Base-by-base conservation (phyloP, 1,140 invertebrate genomes). In the Sycophaga agraensis region DNA sequence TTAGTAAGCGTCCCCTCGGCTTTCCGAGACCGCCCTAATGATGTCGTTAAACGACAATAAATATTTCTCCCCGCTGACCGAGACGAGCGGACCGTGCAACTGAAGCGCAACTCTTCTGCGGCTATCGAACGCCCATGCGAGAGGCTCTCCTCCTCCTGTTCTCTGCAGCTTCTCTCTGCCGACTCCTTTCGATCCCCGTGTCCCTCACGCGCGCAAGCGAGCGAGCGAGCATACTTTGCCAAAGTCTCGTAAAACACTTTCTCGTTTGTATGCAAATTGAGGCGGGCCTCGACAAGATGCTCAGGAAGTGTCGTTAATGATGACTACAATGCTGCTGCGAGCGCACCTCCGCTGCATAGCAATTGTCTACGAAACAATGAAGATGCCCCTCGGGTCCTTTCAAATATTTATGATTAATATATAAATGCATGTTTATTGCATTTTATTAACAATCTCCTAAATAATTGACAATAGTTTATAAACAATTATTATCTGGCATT, bases 181-280 rank as follows among this genome's bases (percentile, higher is more conserved):
- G 17, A 22, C 6, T n/a, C 12, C 43, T 26, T 45, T 14, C 17
- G 19, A 6, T 22, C 28, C 28, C 28, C 28, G 28, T 31, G 28
- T 6, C 28, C 28, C 28, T 4, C 11, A 31, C 28, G 4, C 28
- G 28, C 28, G 4, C 26, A 5, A 6, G 45, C 26, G 4, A 9
- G 21, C 26, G 17, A n/a, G 31, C 24, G 28, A 2, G 16, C 16
- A 24, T 31, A 28, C n/a, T n/a, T 28, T 48, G 24, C 46, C 12
- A 14, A 48, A 48, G 46, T 17, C n/a, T 48, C 46, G 46, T 48
- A 48, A 48, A 48, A 34, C 7, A 48, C 26, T 34, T 48, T 48
- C 46, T 48, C 46, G 46, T 48, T 48, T 48, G 46, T 31, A 48
- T 48, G 46, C 26, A 48, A 48, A 48, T 48, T 14, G 11, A 19